Conservation (phyloP, 2,113 vertebrate species). For the Rallus limicola region DNA sequence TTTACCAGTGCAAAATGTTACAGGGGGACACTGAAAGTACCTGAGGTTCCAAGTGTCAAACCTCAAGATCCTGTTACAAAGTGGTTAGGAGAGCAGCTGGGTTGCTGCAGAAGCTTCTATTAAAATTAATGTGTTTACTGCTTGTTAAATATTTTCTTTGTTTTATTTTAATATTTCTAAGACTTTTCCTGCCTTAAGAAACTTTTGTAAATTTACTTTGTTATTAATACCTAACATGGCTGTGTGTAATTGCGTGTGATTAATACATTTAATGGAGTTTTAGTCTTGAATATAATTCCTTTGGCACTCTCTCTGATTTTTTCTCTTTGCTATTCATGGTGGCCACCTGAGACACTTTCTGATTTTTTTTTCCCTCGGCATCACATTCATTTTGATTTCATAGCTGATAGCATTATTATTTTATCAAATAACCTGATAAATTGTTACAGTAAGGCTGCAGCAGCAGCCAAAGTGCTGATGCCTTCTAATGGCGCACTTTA, state of each 20-base stretch:
- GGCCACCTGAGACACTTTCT: neutral
- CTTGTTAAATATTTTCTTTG: neutral
- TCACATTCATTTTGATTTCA: neutral
- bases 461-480: neutral
- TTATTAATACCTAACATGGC: neutral
- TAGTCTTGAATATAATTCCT: neutral
- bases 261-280: neutral
- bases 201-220: neutral
- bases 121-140: neutral
- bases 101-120: neutral
- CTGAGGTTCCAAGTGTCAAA: neutral
- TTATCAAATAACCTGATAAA: slow-evolving; percentile 23
- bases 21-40: neutral
- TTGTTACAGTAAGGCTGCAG: neutral
- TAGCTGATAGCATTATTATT: slow-evolving; percentile 5
- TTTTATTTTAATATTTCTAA: neutral
- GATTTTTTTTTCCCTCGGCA: neutral
- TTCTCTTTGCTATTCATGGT: neutral
- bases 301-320: neutral
- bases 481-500: slow-evolving; percentile 27
- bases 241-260: neutral
- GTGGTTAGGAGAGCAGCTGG: neutral
- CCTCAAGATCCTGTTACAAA: neutral
- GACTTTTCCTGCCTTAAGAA: neutral
- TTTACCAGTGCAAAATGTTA: neutral